Conservation (phyloP, 2,113 vertebrate genomes). For the Etheostoma spectabile region DNA sequence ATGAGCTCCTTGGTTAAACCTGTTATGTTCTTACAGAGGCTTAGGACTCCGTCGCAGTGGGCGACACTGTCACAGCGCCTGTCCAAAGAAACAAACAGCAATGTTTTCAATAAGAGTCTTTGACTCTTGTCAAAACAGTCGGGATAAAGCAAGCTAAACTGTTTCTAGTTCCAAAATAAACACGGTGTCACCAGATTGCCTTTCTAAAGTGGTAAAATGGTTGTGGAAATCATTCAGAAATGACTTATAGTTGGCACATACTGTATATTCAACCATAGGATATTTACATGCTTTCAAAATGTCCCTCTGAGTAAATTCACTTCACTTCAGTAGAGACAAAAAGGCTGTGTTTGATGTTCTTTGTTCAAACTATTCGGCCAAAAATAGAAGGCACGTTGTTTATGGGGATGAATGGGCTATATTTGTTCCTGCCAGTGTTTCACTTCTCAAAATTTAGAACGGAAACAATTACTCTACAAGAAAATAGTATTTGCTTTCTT, state of each 20-base stretch:
- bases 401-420: conserved; percentile 68
- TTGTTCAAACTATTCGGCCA: conserved; percentile 49
- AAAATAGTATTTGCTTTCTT: conserved; percentile 83
- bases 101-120: conserved; percentile 50
- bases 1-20: conserved; percentile 81
- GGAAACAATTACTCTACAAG: conserved; percentile 79
- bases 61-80: conserved; percentile 36
- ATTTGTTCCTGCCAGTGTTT: conserved; percentile 72
- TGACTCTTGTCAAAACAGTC: conserved; percentile 58
- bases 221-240: background rate
- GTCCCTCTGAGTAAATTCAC: conserved; percentile 41
- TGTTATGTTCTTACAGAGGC: conserved; percentile 81
- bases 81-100: conserved; percentile 54
- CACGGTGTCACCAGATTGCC: background rate
- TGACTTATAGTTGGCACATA: background rate
- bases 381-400: conserved; percentile 73
- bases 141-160: conserved; percentile 40
- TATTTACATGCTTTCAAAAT: conserved; percentile 1
- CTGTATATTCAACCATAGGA: background rate
- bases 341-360: conserved; percentile 55
- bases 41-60: conserved; percentile 56
- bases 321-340: conserved; percentile 44
- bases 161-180: conserved; percentile 28
- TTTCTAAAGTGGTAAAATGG: background rate
- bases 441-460: conserved; percentile 81